Conservation (phyloP, 1,140 invertebrate species). For the Nymphalis io region DNA sequence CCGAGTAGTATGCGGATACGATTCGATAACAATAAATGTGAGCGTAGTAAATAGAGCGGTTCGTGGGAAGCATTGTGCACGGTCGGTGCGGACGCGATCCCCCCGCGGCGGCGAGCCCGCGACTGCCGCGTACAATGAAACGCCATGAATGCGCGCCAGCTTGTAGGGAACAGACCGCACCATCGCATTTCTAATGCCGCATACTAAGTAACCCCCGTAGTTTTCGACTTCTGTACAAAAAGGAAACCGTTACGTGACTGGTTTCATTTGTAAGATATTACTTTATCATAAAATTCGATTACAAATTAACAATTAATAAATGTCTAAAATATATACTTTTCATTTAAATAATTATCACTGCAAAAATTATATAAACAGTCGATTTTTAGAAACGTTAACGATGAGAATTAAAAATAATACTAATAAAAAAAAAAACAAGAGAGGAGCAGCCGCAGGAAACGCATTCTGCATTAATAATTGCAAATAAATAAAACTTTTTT, state of each 20-base stretch:
- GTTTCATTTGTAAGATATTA: slow-evolving; percentile 22
- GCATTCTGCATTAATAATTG: too few species aligned
- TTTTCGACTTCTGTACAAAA: slow-evolving; percentile 66
- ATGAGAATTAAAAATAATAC: too few species aligned
- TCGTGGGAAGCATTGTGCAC: slow-evolving; percentile 37
- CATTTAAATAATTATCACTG: too few species aligned
- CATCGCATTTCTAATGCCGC: slow-evolving; percentile 70
- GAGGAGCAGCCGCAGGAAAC: too few species aligned
- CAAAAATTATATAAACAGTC: too few species aligned
- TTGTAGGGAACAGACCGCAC: slow-evolving; percentile 55
- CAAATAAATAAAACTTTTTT: too few species aligned
- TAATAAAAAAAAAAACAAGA: too few species aligned
- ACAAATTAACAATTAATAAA: too few species aligned
- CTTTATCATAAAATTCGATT: too few species aligned
- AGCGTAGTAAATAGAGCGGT: slow-evolving; percentile 62
- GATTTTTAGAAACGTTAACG: too few species aligned
- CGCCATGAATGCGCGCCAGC: slow-evolving; percentile 69
- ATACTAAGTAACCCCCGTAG: slow-evolving; percentile 71
- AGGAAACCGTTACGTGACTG: slow-evolving; percentile 70
- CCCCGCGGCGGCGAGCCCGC: slow-evolving; percentile 66
- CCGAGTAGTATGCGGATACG: slow-evolving; percentile 54
- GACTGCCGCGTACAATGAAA: slow-evolving; percentile 72
- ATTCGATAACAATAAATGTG: slow-evolving; percentile 59
- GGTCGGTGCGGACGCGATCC: slow-evolving; percentile 51
- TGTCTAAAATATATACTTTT: too few species aligned